A percentile compares a stretch with the other conserved stretches of the same genome.
phyloP scores from a whole-genome alignment of 2,888 invertebrate species.

The Lithophane ornitopus region DNA sequence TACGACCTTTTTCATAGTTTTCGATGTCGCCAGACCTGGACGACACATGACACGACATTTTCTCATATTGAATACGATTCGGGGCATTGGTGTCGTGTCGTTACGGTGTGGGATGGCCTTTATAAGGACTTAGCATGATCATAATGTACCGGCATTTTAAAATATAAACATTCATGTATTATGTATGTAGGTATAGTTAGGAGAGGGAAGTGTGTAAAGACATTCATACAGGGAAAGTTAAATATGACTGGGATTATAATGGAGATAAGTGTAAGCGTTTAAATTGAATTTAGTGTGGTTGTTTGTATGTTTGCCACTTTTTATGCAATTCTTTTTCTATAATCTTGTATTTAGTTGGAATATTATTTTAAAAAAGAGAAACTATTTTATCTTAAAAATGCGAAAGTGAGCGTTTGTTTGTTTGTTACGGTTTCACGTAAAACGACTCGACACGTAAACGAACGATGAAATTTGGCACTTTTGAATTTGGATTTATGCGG shows the following conservation, averaged over 20 bases:
- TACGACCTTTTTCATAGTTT: not conserved
- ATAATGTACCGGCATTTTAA: not conserved
- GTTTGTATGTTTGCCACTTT: slow-evolving; percentile 20
- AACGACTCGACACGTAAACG: too few species aligned
- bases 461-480: too few species aligned
- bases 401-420: too few species aligned
- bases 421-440: too few species aligned
- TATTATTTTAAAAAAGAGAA: not conserved
- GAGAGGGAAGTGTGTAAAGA: slow-evolving; percentile 22
- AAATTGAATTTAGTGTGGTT: slow-evolving; percentile 17
- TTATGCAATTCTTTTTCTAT: slow-evolving; percentile 1
- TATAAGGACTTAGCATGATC: not conserved
- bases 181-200: not conserved
- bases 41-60: too few species aligned
- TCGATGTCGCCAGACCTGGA: not conserved
- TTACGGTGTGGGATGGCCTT: slow-evolving; percentile 2
- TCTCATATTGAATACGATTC: not conserved
- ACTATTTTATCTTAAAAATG: too few species aligned
- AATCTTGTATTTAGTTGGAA: not conserved
- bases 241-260: slow-evolving; percentile 13
- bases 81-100: not conserved
- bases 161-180: not conserved
- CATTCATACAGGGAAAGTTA: slow-evolving; percentile 42
- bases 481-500: too few species aligned
- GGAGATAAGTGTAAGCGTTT: not conserved